A percentile compares a stretch with the other conserved stretches of the same genome.
Evolutionary conservation across 2,888 invertebrate species (phyloP).

Genomic region (Cosmorhoe ocellata): DNA sequence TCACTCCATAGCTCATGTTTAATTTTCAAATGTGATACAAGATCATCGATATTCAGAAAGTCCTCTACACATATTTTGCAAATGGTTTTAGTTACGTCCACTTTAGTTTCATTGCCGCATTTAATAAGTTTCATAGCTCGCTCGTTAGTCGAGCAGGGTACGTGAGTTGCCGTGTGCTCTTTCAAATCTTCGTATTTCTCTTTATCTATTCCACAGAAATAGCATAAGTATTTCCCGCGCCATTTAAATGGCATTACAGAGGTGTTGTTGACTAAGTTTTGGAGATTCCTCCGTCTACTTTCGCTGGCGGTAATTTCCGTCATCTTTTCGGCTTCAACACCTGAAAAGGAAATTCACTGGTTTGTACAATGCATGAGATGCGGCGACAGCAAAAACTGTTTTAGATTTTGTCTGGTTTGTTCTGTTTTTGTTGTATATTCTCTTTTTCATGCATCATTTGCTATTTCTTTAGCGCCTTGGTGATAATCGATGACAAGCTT

Average conservation of each 20-base stretch:
- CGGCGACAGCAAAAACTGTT: neutral
- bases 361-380: constrained; percentile 11
- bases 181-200: constrained; percentile 45
- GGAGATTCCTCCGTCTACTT: constrained; percentile 52
- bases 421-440: constrained; percentile 6
- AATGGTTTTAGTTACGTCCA: constrained; percentile 61
- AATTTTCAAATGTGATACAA: constrained; percentile 47
- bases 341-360: constrained; percentile 64
- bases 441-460: neutral
- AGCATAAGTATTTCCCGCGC: constrained; percentile 67
- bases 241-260: constrained; percentile 70
- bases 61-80: constrained; percentile 55
- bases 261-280: constrained; percentile 69
- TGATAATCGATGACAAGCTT: no score
- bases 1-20: constrained; percentile 53
- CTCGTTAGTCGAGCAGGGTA: constrained; percentile 50
- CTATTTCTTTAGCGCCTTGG: no score
- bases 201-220: constrained; percentile 63
- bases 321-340: constrained; percentile 53
- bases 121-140: constrained; percentile 55
- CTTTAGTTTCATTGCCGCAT: constrained; percentile 60
- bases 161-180: constrained; percentile 59
- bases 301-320: constrained; percentile 36
- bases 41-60: constrained; percentile 32
- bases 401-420: constrained; percentile 9